Base-by-base conservation (phyloP, 2,113 vertebrate species). In the Lamprotornis superbus region DNA sequence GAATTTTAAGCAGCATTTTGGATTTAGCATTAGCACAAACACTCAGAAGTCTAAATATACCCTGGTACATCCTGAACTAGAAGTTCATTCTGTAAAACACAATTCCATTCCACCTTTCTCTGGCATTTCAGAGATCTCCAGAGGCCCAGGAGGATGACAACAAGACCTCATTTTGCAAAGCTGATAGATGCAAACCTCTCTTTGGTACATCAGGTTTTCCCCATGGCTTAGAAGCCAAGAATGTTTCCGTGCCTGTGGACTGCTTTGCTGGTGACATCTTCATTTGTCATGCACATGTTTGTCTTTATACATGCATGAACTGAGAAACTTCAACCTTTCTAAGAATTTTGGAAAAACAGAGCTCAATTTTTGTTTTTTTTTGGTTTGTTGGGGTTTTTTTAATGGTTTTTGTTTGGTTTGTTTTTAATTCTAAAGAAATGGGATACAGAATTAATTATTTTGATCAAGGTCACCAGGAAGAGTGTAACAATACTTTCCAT, bases 161-260 rank as follows among this genome's bases (percentile, higher is more conserved):
- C 5, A 95, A 74, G 37, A 70, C 52, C 49, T 75, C 79, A 92
- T 92, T 92, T 92, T 93, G 78, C 52, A 83, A 64, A 80, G 60
- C n/a, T 92, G 87, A 80, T 74, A 65, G 90, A 87, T 93, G 64
- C 64, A 94, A 80, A 92, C 35, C n/a, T 85, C 56, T 91, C n/a
- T 73, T 71, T 95, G 75, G 78, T 56, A 27, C 75, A 67, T 9
- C 39, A 40, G 52, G 15, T 75, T 96, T 94, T 90, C 90, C 93
- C 95, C 61, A 61, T 22, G 64, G 82, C n/a, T 94, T 74, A 83
- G 39, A 65, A 63, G 71, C 47, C 56, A 86, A 61, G 63, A 90
- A 81, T 85, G 79, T 77, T 92, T 83, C 75, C 30, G 33, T 80
- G 63, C 30, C 80, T 83, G 42, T 67, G 42, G 56, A 71, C 28